Conservation (phyloP, 2,113 vertebrate species). For the Tetrax tetrax region DNA sequence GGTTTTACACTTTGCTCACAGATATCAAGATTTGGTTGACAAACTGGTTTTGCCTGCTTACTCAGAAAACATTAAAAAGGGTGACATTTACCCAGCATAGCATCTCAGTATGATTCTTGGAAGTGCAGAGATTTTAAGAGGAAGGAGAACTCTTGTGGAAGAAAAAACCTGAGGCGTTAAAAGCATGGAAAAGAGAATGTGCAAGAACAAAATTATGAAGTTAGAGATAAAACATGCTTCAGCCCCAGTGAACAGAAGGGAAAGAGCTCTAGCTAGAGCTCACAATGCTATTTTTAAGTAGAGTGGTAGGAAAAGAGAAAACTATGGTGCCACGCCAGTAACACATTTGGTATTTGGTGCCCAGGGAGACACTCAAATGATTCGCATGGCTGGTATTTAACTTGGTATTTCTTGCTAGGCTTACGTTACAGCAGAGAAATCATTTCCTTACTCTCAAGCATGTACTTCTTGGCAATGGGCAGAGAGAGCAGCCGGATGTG, state of each 20-base stretch:
- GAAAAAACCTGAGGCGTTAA: not conserved
- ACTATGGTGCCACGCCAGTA: not conserved
- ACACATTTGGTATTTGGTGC: not conserved
- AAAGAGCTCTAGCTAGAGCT: not conserved
- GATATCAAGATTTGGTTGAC: not conserved
- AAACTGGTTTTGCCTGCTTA: not conserved
- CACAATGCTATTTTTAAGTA: constrained; percentile 26
- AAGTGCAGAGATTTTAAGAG: not conserved
- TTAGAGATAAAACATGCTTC: not conserved
- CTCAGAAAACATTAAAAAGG: not conserved
- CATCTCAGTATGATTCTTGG: not conserved
- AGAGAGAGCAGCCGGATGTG: constrained; percentile 89
- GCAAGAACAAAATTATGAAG: not conserved
- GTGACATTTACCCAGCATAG: not conserved
- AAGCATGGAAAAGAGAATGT: not conserved
- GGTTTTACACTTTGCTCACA: not conserved
- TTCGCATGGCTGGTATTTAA: not conserved
- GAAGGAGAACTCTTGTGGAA: not conserved
- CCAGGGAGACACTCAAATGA: not conserved
- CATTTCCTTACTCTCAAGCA: constrained; percentile 82
- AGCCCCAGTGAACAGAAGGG: not conserved
- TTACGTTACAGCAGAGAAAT: constrained; percentile 6
- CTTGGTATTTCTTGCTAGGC: constrained; percentile 18
- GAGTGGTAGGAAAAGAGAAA: not conserved
- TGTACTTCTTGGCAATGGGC: constrained; percentile 95